phyloP scores from a whole-genome alignment of 2,113 vertebrate species.

The Hoplias malabaricus region DNA sequence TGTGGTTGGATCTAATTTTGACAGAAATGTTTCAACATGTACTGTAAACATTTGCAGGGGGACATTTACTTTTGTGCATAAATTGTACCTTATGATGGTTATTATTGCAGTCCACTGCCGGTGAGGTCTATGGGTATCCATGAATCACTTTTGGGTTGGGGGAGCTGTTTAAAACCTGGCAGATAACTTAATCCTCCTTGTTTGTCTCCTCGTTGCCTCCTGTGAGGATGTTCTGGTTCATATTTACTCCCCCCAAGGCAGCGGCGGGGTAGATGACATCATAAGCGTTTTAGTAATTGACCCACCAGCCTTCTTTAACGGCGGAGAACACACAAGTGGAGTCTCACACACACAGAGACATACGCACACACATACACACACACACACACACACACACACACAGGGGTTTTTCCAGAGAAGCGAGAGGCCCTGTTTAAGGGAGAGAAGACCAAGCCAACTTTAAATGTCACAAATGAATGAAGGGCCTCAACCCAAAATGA shows the following conservation, averaged over 20 bases:
- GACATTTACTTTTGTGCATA: no score
- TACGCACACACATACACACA: slow-evolving; percentile 65
- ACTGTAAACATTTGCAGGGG: no score
- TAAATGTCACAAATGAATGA: slow-evolving; percentile 81
- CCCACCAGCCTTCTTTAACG: slow-evolving; percentile 67
- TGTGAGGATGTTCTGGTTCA: slow-evolving; percentile 40
- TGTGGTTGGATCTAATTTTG: no score
- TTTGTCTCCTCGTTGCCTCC: not conserved
- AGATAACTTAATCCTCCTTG: not conserved
- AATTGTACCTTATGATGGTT: not conserved
- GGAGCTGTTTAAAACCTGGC: not conserved
- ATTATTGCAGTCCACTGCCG: not conserved
- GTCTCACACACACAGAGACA: slow-evolving; percentile 76
- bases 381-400: slow-evolving; percentile 68
- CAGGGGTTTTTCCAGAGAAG: slow-evolving; percentile 75
- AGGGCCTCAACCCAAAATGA: slow-evolving; percentile 72
- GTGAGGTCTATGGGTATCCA: not conserved
- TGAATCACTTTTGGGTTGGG: not conserved
- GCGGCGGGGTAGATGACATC: slow-evolving; percentile 71
- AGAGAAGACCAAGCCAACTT: slow-evolving; percentile 61
- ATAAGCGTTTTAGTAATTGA: slow-evolving; percentile 68
- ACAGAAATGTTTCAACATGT: no score
- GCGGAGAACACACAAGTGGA: slow-evolving; percentile 78
- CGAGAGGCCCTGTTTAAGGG: slow-evolving; percentile 70
- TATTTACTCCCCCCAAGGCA: slow-evolving; percentile 46